phyloP scores from a whole-genome alignment of 1,140 invertebrate genomes.

The Drosophila tsacasi region DNA sequence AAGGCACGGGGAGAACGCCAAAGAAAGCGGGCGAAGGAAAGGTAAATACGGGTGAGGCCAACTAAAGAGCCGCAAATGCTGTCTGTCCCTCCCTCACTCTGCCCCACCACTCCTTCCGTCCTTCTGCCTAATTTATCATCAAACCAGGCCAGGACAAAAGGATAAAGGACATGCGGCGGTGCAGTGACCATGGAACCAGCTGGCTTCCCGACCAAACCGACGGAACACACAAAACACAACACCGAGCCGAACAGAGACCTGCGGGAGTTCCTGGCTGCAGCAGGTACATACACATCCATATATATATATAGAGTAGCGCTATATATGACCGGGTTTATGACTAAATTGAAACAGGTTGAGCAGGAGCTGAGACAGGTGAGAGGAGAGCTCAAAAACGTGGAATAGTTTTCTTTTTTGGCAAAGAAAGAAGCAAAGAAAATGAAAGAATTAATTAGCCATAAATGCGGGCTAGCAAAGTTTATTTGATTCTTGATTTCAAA shows the following conservation, averaged over 20 bases:
- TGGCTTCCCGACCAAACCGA: constrained; percentile 70
- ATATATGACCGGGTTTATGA: constrained; percentile 51
- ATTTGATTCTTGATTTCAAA: not conserved
- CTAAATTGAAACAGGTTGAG: constrained; percentile 81
- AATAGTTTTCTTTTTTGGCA: not conserved
- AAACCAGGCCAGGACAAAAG: constrained; percentile 65
- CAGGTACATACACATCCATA: constrained; percentile 25
- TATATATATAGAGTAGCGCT: not conserved
- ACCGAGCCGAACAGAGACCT: constrained; percentile 31
- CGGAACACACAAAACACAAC: constrained; percentile 47
- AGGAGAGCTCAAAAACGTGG: constrained; percentile 1
- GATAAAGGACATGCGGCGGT: constrained; percentile 53
- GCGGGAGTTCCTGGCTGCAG: constrained; percentile 44
- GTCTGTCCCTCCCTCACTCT: constrained; percentile 28
- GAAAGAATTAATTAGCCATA: not conserved
- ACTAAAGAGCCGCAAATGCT: constrained; percentile 74
- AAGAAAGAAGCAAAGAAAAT: not conserved
- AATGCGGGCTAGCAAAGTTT: not conserved
- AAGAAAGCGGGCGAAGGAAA: constrained; percentile 38
- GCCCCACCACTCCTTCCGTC: constrained; percentile 9
- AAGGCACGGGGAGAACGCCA: constrained; percentile 9
- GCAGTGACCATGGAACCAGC: constrained; percentile 65
- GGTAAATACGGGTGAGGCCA: constrained; percentile 62
- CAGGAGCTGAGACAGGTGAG: constrained; percentile 18
- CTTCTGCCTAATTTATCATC: constrained; percentile 76